Percentiles rank a stretch among this genome's conserved stretches.
Conservation (phyloP, 2,888 invertebrate species). For the Doris montereyensis region DNA sequence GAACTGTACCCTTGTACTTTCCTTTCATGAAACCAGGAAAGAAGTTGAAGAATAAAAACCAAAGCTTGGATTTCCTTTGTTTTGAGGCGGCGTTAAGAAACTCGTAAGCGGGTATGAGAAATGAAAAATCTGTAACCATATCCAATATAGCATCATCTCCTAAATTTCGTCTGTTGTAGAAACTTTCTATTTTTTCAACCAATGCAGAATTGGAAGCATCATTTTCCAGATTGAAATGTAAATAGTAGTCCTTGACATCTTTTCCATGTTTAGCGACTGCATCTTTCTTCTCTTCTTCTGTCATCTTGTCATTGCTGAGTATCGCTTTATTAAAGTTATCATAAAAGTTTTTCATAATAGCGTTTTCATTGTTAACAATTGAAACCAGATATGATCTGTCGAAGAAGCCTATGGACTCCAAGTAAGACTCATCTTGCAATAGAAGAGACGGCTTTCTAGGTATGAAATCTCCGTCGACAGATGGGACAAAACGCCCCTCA, state of each 20-base stretch:
- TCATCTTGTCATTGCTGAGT: not conserved
- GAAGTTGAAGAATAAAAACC: not conserved
- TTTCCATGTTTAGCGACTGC: too few species aligned
- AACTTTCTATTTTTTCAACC: not conserved
- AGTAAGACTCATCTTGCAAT: not conserved
- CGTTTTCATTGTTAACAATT: not conserved
- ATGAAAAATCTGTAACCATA: not conserved
- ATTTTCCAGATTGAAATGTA: too few species aligned
- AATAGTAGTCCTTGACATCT: too few species aligned
- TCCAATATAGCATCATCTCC: not conserved
- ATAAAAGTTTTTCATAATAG: not conserved
- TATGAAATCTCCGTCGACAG: conserved; percentile 1
- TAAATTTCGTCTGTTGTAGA: not conserved
- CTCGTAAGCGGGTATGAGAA: not conserved
- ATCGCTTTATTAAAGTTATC: not conserved
- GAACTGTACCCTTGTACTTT: too few species aligned
- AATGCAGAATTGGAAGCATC: too few species aligned
- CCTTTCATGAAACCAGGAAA: not conserved
- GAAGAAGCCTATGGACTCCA: not conserved
- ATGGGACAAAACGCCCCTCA: not conserved
- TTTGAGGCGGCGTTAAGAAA: not conserved
- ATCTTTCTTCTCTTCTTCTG: not conserved
- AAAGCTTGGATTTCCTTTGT: not conserved
- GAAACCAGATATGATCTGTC: not conserved
- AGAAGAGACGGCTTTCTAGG: not conserved